Conservation (phyloP, 1,140 invertebrate genomes). For the Anoplolepis gracilipes region DNA sequence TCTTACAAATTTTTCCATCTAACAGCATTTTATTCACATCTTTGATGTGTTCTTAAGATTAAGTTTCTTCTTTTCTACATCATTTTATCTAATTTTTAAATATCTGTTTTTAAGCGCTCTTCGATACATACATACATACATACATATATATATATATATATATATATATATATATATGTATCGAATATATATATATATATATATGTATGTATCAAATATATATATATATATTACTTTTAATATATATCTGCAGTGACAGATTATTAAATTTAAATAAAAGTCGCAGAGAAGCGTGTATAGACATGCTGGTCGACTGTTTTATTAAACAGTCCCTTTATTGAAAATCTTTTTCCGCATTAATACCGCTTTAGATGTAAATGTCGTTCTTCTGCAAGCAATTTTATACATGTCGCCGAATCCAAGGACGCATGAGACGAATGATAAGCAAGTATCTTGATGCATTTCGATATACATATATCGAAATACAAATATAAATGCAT, state of each 20-base stretch:
- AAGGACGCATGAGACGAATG: conserved; percentile 8
- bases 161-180: too few species aligned
- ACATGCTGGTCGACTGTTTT: not conserved
- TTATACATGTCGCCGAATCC: not conserved
- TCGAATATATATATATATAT: too few species aligned
- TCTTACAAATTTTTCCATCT: conserved; percentile 70
- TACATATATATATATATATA: not conserved
- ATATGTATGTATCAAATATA: not conserved
- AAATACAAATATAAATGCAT: conserved; percentile 75
- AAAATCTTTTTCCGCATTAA: not conserved
- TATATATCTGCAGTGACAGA: not conserved
- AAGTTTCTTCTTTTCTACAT: conserved; percentile 25
- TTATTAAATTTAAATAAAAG: not conserved
- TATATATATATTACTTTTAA: too few species aligned
- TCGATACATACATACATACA: too few species aligned
- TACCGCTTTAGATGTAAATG: not conserved
- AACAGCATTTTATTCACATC: conserved; percentile 65
- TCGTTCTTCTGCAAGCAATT: not conserved
- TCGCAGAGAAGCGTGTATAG: not conserved
- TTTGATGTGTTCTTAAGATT: conserved; percentile 61
- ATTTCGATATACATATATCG: conserved; percentile 4
- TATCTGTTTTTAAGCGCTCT: conserved; percentile 19
- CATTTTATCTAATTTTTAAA: conserved; percentile 33
- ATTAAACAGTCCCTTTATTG: too few species aligned
- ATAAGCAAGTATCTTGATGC: conserved; percentile 27